A percentile compares a stretch with the other conserved stretches of the same genome.
Conservation (phyloP, 2,888 invertebrate species). For the Drosophila helvetica region DNA sequence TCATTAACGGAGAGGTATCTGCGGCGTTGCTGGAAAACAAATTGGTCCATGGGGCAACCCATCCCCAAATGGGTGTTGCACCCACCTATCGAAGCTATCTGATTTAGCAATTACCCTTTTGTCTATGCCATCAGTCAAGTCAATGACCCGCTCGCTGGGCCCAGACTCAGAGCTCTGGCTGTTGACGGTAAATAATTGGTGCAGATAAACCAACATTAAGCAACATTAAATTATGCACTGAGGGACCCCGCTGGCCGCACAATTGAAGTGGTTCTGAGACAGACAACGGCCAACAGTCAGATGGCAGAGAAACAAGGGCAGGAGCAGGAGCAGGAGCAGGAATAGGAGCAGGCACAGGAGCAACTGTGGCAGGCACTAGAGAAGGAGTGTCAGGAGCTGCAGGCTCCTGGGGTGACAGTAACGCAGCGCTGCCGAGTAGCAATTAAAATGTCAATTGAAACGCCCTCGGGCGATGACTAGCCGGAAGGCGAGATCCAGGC, state of each 20-base stretch:
- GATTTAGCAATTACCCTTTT: slow-evolving; percentile 32
- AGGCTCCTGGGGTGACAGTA: slow-evolving; percentile 17
- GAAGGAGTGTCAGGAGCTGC: slow-evolving; percentile 19
- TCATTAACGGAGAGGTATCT: slow-evolving; percentile 19
- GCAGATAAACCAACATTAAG: slow-evolving; percentile 52
- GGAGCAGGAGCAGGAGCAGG: slow-evolving; percentile 1
- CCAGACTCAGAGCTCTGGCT: slow-evolving; percentile 4
- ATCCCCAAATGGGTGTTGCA: slow-evolving; percentile 2
- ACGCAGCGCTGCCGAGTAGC: slow-evolving; percentile 43
- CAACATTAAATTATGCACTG: slow-evolving; percentile 57
- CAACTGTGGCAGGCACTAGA: slow-evolving; percentile 3
- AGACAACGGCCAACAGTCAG: not conserved
- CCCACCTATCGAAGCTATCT: slow-evolving; percentile 1
- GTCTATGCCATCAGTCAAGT: slow-evolving; percentile 46
- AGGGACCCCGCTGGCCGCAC: slow-evolving; percentile 31
- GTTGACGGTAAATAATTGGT: slow-evolving; percentile 49
- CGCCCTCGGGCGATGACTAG: slow-evolving; percentile 32
- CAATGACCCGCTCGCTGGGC: slow-evolving; percentile 45
- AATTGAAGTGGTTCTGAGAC: slow-evolving; percentile 31
- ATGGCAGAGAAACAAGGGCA: slow-evolving; percentile 3
- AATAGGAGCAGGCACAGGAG: slow-evolving; percentile 1
- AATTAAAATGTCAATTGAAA: slow-evolving; percentile 68
- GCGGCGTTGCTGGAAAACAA: slow-evolving; percentile 38
- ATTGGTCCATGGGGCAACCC: slow-evolving; percentile 55
- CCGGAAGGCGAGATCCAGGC: not conserved